Percentiles rank a stretch among this genome's conserved stretches.
Conservation (phyloP, 2,797 vertebrate genomes). For the Helicolenus hilgendorfi region DNA sequence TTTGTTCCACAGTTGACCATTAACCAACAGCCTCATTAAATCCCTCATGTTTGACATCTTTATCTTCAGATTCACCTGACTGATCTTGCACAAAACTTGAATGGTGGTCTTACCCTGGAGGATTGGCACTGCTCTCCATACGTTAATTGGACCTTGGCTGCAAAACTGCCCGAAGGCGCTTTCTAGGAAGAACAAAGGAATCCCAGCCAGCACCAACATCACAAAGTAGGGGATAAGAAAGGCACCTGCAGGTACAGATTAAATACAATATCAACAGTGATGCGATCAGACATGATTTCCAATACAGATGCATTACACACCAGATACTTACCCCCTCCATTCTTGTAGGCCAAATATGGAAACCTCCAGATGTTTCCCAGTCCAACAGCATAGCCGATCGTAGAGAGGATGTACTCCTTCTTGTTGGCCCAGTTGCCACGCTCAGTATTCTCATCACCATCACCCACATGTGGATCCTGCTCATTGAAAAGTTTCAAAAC, state of each 20-base stretch:
- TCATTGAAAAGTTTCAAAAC: conserved; percentile 3
- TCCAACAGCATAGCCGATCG: conserved; percentile 97
- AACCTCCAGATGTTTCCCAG: conserved; percentile 98
- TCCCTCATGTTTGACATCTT: not conserved
- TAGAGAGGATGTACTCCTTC: conserved; percentile 95
- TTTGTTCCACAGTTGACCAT: conserved; percentile 6
- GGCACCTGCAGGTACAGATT: conserved; percentile 73
- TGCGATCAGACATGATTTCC: not conserved
- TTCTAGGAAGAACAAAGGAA: conserved; percentile 90
- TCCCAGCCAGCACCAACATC: conserved; percentile 86
- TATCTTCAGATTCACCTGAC: not conserved
- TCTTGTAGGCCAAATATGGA: conserved; percentile 96
- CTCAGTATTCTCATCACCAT: conserved; percentile 90
- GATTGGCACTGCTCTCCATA: conserved; percentile 88
- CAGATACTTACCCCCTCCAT: conserved; percentile 93
- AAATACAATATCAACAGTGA: not conserved
- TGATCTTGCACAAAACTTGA: not conserved
- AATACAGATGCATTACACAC: not conserved
- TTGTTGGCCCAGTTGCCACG: conserved; percentile 96
- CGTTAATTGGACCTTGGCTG: conserved; percentile 89
- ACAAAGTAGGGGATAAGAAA: conserved; percentile 89
- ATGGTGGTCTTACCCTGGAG: conserved; percentile 82
- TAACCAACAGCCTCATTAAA: conserved; percentile 13
- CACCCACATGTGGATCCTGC: conserved; percentile 71
- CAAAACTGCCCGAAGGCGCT: conserved; percentile 89